Conservation (phyloP, 2,888 invertebrate genomes). For the Ormyrus nitidulus region DNA sequence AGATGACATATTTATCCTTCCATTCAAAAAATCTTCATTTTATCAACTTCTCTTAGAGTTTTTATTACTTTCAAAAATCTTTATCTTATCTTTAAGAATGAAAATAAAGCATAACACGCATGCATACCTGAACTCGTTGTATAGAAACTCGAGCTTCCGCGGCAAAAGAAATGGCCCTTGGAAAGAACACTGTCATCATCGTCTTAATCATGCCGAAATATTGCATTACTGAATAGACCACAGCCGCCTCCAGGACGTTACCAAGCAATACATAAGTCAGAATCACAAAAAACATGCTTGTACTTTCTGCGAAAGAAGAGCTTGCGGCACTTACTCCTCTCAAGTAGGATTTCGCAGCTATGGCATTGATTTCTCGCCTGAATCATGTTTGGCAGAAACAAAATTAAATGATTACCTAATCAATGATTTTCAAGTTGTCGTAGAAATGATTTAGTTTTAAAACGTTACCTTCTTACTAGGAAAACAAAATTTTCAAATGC, state of each 20-base stretch:
- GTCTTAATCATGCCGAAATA: conserved; percentile 74
- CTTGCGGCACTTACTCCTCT: conserved; percentile 80
- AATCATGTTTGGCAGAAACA: conserved; percentile 52
- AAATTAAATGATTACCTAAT: conserved; percentile 60
- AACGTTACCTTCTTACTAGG: conserved; percentile 79
- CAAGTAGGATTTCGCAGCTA: conserved; percentile 81
- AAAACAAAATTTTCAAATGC: conserved; percentile 84
- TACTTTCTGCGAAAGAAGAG: conserved; percentile 88
- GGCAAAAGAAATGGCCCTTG: conserved; percentile 78
- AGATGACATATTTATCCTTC: no score
- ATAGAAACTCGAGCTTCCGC: conserved; percentile 82
- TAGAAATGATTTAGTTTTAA: no score
- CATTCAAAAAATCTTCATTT: no score
- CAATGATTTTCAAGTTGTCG: no score
- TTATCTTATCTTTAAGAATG: no score
- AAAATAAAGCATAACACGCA: no score
- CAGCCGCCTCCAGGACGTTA: conserved; percentile 77
- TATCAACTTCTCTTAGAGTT: no score
- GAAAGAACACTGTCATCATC: conserved; percentile 79
- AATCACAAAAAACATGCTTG: conserved; percentile 88
- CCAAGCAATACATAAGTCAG: conserved; percentile 83
- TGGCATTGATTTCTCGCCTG: conserved; percentile 82
- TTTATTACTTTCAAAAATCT: no score
- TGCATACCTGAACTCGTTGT: conserved; percentile 79
- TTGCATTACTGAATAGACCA: conserved; percentile 86